Evolutionary conservation across 1,140 invertebrate genomes (phyloP).

Genomic region (Triops cancriformis): DNA sequence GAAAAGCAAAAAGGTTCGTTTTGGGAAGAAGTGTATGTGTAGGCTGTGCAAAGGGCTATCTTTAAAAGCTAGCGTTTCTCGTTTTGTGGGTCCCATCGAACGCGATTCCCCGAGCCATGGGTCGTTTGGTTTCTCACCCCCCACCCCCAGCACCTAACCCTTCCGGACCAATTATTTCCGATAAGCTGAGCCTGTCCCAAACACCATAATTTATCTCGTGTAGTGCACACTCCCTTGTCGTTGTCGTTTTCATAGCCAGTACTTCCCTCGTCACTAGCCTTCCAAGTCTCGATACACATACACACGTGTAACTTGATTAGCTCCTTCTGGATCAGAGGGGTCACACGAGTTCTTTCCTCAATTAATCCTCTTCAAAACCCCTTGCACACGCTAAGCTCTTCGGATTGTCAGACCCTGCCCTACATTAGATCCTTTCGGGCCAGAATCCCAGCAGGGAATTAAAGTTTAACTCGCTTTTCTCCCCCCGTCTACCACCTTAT

Average conservation of each 20-base stretch:
- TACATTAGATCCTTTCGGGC: not conserved
- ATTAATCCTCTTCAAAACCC: constrained; percentile 2
- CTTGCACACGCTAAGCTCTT: not conserved
- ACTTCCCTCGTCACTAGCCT: not conserved
- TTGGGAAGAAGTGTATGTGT: not conserved
- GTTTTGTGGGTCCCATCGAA: not conserved
- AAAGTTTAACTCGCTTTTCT: not conserved
- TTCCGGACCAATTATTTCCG: not conserved
- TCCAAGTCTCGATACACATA: not conserved
- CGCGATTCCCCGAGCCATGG: not conserved
- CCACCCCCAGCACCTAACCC: not conserved
- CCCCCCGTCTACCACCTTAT: not conserved
- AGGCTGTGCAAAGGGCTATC: not conserved
- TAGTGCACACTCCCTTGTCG: not conserved
- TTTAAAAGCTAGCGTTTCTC: not conserved
- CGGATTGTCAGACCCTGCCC: not conserved
- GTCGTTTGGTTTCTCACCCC: not conserved
- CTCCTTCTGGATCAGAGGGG: not conserved
- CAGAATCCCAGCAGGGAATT: not conserved
- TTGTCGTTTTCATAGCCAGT: constrained; percentile 5
- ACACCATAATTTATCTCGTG: not conserved
- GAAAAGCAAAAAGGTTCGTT: not conserved
- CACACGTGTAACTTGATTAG: constrained; percentile 5
- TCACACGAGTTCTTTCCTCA: constrained; percentile 7
- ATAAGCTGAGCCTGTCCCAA: not conserved